Evolutionary conservation across 2,888 invertebrate species (phyloP), one percentile per base, ranked within the genome.

Genomic region (Mechanitis messenoides): DNA sequence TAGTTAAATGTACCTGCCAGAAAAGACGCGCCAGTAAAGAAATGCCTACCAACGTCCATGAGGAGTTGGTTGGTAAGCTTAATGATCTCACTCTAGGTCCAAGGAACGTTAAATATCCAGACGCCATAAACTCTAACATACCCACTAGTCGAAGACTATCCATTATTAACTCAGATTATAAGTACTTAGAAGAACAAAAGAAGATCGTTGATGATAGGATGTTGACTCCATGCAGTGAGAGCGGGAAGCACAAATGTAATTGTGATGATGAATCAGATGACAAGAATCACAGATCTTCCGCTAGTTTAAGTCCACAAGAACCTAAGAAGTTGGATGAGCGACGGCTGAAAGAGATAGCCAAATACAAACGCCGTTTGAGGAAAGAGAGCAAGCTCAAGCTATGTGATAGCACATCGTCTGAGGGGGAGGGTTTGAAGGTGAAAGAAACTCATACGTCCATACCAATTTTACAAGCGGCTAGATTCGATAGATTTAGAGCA

Each of bases 211-310:
- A 95, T 74, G 95, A 95, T 72, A 86, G 95, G 68, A 93, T 95
- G 92, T 92, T 93, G 69, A 93, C 93, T 0, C 88, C 92, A 0
- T 95, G 95, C 81, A 93, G 93, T 69, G 92, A 93, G 69, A 94
- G 92, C 63, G 95, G 95, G 0, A 95, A 95, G 77, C 95, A 95
- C 78, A 93, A 93, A 68, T 95, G 95, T 81, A 93, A 91, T 60
- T 94, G 94, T 74, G 93, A 94, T 71, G 94, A 94, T 45, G 95
- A 95, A 71, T 93, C 94, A 2, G 92, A 92, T 71, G 84, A 76
- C 46, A 87, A 83, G 3, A 77, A 75, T 68, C 73, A 69, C 53
- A 70, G 68, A 64, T 73, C 73, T 75, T 75, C 73, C 75, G 75
- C 68, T 73, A 75, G 69, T 69, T 65, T 67, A 71, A 73, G 66